These are phyloP conservation scores for Eriosoma lanigerum DNA, from an alignment of 1,140 invertebrate genomes.

Conservation along the genomic window DNA sequence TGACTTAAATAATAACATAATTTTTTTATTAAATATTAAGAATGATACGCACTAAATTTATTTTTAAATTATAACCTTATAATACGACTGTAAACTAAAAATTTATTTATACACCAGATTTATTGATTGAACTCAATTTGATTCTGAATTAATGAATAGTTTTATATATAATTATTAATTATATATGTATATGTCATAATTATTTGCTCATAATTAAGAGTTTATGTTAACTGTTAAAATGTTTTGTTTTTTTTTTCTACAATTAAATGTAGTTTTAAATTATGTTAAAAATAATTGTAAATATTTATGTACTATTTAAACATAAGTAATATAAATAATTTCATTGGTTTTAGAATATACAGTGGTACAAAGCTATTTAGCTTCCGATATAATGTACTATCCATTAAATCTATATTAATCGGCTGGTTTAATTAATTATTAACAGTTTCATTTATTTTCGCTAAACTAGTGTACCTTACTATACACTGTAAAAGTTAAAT, in stretches of 20 bases:
- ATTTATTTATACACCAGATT: constrained; percentile 23
- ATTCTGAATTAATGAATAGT: not conserved
- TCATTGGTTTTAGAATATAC: no score
- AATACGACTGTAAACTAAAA: constrained; percentile 25
- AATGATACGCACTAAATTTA: constrained; percentile 23
- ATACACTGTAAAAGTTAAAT: no score
- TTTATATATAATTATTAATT: no score
- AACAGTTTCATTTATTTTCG: no score
- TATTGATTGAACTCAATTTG: not conserved
- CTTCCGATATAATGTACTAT: no score
- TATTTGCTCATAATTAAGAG: constrained; percentile 46
- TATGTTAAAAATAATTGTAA: constrained; percentile 1
- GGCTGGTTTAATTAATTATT: no score
- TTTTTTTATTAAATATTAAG: constrained; percentile 2
- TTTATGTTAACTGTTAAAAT: constrained; percentile 37
- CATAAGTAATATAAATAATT: constrained; percentile 1
- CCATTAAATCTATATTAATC: no score
- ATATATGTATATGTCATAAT: constrained; percentile 37
- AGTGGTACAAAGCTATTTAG: not conserved
- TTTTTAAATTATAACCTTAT: constrained; percentile 29
- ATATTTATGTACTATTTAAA: constrained; percentile 11
- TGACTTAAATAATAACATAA: constrained; percentile 4
- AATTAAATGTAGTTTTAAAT: constrained; percentile 3
- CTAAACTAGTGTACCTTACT: no score
- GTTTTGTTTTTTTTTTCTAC: constrained; percentile 19